Percentiles rank a stretch among this genome's conserved stretches.
Conservation (phyloP, 2,888 invertebrate genomes). For the Chalcosyrphus nemorum region DNA sequence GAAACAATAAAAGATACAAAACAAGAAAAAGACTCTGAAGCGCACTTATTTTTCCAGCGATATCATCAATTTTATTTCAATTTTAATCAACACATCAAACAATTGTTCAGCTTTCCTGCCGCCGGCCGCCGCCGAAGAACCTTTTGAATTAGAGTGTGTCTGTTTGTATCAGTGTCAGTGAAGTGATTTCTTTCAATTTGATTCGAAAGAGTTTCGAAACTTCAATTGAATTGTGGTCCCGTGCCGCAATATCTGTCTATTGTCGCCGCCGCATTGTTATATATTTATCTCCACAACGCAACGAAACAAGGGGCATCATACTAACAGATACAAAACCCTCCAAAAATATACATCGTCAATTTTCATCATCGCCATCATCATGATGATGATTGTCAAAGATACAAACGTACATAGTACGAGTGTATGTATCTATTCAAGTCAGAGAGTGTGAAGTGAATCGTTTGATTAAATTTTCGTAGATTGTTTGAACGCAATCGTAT, state of each 20-base stretch:
- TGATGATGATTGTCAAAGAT: conserved; percentile 37
- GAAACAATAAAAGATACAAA: background rate
- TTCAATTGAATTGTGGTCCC: conserved; percentile 71
- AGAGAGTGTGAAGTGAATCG: conserved; percentile 38
- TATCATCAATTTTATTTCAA: conserved; percentile 53
- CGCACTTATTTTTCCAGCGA: conserved; percentile 12
- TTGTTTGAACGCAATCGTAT: conserved; percentile 69
- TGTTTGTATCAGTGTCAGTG: background rate
- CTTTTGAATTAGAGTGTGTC: conserved; percentile 9
- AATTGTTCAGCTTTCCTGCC: conserved; percentile 1
- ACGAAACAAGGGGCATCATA: conserved; percentile 11
- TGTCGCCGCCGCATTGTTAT: conserved; percentile 42
- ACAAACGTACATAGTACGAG: too few species aligned
- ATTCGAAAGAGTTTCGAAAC: conserved; percentile 59
- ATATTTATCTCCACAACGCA: conserved; percentile 7
- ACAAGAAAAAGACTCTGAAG: background rate
- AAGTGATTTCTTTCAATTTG: conserved; percentile 58
- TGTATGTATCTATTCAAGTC: conserved; percentile 10
- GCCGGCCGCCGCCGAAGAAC: background rate
- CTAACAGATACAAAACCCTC: conserved; percentile 6
- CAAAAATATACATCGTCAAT: conserved; percentile 34
- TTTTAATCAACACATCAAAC: conserved; percentile 64
- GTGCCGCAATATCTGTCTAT: conserved; percentile 60
- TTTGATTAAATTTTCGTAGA: conserved; percentile 68
- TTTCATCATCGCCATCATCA: conserved; percentile 32